These are phyloP conservation scores for Amphipyra berbera DNA, from an alignment of 2,888 invertebrate genomes.

Conservation along the genomic window DNA sequence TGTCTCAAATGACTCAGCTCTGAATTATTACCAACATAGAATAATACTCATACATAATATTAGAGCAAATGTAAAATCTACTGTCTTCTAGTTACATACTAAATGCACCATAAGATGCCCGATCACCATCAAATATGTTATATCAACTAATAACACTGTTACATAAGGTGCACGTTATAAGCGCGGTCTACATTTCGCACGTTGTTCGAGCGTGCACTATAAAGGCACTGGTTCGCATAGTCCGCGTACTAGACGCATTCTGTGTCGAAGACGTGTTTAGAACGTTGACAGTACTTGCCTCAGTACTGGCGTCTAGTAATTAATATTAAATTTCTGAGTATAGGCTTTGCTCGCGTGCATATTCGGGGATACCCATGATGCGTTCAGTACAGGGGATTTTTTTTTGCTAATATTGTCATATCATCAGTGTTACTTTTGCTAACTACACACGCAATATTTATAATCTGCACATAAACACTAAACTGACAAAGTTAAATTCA, in stretches of 20 bases:
- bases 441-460: too few relatives aligned
- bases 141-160: constrained; percentile 44
- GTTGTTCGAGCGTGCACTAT: constrained; percentile 54
- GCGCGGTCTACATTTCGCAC: constrained; percentile 60
- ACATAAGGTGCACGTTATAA: constrained; percentile 39
- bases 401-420: too few relatives aligned
- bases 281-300: constrained; percentile 29
- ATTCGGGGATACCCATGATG: not conserved
- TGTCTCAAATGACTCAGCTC: too few relatives aligned
- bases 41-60: too few relatives aligned
- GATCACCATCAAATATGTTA: constrained; percentile 30
- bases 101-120: constrained; percentile 12
- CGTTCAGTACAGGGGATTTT: too few relatives aligned
- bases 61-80: too few relatives aligned
- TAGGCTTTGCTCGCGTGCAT: not conserved
- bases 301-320: constrained; percentile 18
- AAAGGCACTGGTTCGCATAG: constrained; percentile 55
- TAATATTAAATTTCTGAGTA: not conserved
- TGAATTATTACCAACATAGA: too few relatives aligned
- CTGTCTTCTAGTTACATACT: not conserved
- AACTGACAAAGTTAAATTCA: not conserved
- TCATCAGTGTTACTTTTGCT: too few relatives aligned
- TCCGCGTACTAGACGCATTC: constrained; percentile 58
- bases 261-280: constrained; percentile 51
- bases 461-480: too few relatives aligned